phyloP scores from a whole-genome alignment of 2,113 vertebrate genomes.

The Lepus timidus region DNA sequence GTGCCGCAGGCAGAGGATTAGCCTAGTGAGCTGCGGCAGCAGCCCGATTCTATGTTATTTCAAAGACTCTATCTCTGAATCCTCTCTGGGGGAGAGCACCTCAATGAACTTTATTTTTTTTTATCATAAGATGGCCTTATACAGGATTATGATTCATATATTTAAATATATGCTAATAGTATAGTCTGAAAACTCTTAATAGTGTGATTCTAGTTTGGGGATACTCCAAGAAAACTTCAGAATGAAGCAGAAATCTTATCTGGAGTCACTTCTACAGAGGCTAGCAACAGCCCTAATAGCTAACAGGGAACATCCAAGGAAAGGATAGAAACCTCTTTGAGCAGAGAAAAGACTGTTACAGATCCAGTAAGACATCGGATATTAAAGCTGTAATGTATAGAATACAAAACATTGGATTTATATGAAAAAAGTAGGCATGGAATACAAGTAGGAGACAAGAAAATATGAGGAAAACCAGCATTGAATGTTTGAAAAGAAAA shows the following conservation, averaged over 20 bases:
- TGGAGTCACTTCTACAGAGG: neutral
- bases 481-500: neutral
- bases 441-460: neutral
- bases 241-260: neutral
- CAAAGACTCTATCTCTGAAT: neutral
- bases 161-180: neutral
- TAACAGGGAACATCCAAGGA: neutral
- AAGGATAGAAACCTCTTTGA: neutral
- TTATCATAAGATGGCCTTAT: neutral
- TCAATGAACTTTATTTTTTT: neutral
- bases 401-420: neutral
- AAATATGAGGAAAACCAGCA: neutral
- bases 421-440: neutral
- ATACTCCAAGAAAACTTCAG: neutral
- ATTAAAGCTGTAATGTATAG: neutral
- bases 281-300: neutral
- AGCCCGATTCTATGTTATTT: neutral
- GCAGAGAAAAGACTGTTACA: neutral
- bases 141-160: neutral
- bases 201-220: neutral
- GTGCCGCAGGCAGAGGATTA: too few relatives aligned
- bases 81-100: neutral
- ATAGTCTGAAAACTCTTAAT: neutral
- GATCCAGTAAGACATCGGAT: neutral
- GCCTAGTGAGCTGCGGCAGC: too few relatives aligned